Evolutionary conservation across 2,888 invertebrate species (phyloP).

Genomic region (Tenthredo mesomela): DNA sequence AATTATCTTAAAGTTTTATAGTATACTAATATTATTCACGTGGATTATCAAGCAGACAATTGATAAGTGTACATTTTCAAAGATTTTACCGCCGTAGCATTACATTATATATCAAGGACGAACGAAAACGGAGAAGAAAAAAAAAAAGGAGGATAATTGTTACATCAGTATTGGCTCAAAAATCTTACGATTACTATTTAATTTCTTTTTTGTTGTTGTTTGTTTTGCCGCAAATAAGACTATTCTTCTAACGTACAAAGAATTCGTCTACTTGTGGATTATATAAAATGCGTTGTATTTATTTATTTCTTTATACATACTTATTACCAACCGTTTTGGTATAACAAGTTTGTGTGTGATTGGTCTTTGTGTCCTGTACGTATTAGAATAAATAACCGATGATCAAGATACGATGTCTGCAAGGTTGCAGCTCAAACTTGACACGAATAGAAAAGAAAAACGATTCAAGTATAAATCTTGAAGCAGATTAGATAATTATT

Average conservation of each 20-base stretch:
- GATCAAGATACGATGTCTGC: not conserved
- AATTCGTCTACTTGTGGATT: slow-evolving; percentile 8
- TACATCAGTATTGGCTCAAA: not conserved
- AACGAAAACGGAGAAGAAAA: too few relatives aligned
- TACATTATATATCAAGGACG: not conserved
- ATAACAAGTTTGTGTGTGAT: slow-evolving; percentile 3
- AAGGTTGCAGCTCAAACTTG: not conserved
- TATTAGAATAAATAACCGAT: not conserved
- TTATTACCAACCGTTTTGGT: not conserved
- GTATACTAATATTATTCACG: slow-evolving; percentile 1
- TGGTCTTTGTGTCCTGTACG: not conserved
- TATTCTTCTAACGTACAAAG: not conserved
- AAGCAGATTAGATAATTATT: slow-evolving; percentile 18
- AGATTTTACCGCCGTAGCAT: not conserved
- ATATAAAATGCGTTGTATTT: slow-evolving; percentile 34
- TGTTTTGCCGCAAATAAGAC: not conserved
- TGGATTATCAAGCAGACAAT: not conserved
- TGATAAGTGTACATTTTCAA: slow-evolving; percentile 19
- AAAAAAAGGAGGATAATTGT: not conserved
- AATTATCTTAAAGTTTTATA: not conserved
- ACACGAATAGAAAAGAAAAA: not conserved
- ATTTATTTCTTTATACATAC: not conserved
- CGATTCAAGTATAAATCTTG: not conserved
- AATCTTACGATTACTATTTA: not conserved
- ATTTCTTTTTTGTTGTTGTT: not conserved